These are phyloP conservation scores for Plecotus auritus DNA, from an alignment of 2,113 vertebrate genomes.

Conservation along the genomic window DNA sequence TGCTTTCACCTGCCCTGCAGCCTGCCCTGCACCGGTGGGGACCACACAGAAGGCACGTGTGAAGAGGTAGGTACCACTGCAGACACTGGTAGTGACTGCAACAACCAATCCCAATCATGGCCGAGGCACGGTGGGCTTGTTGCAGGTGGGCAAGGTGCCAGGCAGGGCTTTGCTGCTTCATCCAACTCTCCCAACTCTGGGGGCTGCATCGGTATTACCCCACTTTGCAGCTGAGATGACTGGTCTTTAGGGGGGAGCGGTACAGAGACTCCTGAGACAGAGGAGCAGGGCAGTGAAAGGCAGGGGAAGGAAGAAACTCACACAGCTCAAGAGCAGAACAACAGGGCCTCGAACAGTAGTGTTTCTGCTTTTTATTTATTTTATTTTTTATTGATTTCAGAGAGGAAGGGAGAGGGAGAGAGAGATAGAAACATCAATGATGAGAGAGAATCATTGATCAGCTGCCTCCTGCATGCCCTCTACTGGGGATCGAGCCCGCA, in stretches of 20 bases:
- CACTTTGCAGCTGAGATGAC: neutral
- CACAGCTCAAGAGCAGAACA: too few species aligned
- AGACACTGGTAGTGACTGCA: accelerated
- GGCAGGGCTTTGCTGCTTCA: neutral
- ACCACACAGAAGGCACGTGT: neutral
- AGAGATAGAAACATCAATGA: too few species aligned
- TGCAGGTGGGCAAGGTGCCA: accelerated
- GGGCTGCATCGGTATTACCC: neutral
- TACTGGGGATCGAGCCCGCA: too few species aligned
- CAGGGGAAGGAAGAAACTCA: neutral
- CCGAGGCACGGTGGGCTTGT: accelerated
- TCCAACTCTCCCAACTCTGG: neutral
- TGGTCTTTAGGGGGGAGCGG: neutral
- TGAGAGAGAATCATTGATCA: too few species aligned
- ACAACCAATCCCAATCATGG: accelerated
- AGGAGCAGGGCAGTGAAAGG: neutral
- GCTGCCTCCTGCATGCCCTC: too few species aligned
- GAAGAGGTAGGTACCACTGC: accelerated
- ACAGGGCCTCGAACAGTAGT: too few species aligned
- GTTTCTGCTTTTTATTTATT: too few species aligned
- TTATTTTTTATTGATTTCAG: too few species aligned
- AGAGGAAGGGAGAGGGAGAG: too few species aligned
- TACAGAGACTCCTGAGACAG: neutral
- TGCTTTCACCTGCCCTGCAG: neutral
- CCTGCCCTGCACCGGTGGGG: neutral